Evolutionary conservation across 2,797 vertebrate species (phyloP).

Genomic region (Aeoliscus strigatus): DNA sequence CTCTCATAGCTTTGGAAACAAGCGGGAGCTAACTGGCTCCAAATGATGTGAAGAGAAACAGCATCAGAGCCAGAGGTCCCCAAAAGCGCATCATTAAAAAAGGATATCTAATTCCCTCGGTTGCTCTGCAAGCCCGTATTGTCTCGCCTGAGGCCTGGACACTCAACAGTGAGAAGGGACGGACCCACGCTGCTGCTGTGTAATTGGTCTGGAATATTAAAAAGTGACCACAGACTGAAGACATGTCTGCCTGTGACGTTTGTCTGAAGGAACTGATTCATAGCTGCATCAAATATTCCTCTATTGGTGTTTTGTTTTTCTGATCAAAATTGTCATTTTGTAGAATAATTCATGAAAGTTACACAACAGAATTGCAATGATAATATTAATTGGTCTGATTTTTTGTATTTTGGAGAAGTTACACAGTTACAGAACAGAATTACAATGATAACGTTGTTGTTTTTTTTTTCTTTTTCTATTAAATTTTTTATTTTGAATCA

Average conservation of each 20-base stretch:
- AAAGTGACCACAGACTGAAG: constrained; percentile 12
- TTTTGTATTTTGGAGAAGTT: no score
- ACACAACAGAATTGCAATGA: no score
- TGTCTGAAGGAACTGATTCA: no score
- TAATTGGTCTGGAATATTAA: constrained; percentile 52
- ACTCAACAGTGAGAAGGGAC: constrained; percentile 18
- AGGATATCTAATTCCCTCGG: constrained; percentile 42
- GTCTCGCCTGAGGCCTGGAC: constrained; percentile 22
- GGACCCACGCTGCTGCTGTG: constrained; percentile 19
- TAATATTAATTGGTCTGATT: no score
- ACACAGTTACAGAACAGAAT: no score
- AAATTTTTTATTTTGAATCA: no score
- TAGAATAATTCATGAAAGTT: no score
- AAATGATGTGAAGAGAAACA: constrained; percentile 46
- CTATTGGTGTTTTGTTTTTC: no score
- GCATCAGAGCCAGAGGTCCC: constrained; percentile 39
- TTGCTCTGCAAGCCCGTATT: constrained; percentile 23
- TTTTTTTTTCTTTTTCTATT: no score
- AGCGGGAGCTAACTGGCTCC: constrained; percentile 24
- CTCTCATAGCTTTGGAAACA: constrained; percentile 11
- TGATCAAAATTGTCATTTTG: no score
- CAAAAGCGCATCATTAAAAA: constrained; percentile 53
- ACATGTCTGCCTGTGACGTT: constrained; percentile 7
- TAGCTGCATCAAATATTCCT: no score
- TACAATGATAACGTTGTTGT: no score